Conservation (phyloP, 1,140 invertebrate genomes). For the Bombus pascuorum region DNA sequence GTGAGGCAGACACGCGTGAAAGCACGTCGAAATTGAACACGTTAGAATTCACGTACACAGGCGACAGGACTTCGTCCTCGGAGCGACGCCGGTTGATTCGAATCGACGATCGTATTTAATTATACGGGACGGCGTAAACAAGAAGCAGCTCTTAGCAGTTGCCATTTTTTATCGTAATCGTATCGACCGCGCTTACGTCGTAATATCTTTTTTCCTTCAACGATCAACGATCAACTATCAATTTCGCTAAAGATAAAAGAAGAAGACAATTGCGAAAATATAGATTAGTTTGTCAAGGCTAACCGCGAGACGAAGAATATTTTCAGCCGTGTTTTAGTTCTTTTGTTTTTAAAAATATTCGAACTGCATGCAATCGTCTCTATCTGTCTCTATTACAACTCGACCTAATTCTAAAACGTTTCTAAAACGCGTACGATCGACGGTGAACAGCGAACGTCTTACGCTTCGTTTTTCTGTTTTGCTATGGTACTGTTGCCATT, state of each 20-base stretch:
- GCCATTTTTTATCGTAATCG: background rate
- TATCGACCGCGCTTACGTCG: background rate
- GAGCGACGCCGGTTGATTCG: conserved; percentile 45
- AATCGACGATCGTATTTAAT: conserved; percentile 44
- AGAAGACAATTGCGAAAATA: background rate
- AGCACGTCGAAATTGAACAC: conserved; percentile 52
- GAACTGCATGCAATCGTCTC: background rate
- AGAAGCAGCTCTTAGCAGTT: conserved; percentile 5
- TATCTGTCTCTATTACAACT: background rate
- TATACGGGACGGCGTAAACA: conserved; percentile 18
- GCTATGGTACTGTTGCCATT: background rate
- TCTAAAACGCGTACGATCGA: background rate
- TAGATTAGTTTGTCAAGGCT: background rate
- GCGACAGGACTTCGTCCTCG: conserved; percentile 56
- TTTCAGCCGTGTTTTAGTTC: background rate
- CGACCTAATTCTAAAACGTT: background rate
- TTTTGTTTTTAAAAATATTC: background rate
- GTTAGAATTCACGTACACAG: conserved; percentile 40
- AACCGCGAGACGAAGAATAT: background rate
- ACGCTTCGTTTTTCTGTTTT: background rate
- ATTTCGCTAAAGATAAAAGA: background rate
- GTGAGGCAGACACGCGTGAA: conserved; percentile 9
- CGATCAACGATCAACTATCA: background rate
- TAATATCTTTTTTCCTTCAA: background rate
- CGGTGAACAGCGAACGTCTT: background rate